Evolutionary conservation across 2,113 vertebrate genomes (phyloP).

Genomic region (Petromus typicus): DNA sequence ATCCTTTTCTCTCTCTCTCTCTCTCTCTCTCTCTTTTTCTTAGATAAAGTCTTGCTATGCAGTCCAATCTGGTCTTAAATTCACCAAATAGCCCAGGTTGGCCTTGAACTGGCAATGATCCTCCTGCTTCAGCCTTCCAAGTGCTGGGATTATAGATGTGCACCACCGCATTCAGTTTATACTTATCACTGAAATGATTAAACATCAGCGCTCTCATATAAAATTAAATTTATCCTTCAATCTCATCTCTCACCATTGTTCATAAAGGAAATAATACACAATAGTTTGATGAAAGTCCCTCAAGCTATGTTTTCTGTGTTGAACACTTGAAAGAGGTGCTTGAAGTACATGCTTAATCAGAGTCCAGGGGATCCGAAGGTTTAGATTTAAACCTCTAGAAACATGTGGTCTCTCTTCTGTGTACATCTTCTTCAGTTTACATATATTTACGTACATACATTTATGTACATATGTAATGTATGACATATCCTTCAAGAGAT

Average conservation of each 20-base stretch:
- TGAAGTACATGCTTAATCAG: background rate
- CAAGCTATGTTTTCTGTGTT: background rate
- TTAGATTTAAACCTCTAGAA: conserved; percentile 2
- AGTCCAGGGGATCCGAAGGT: background rate
- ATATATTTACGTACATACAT: too few relatives aligned
- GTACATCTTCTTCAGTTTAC: background rate
- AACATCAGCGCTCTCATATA: background rate
- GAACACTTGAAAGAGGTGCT: conserved; percentile 7
- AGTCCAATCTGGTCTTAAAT: background rate
- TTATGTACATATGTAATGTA: conserved; percentile 65
- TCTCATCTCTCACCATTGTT: background rate
- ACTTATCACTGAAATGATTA: background rate
- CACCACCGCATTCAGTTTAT: background rate
- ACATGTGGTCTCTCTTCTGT: background rate
- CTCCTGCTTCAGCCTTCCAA: background rate
- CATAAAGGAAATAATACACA: background rate
- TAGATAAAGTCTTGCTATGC: background rate
- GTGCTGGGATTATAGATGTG: background rate
- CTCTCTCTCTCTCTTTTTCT: background rate
- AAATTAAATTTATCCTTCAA: background rate
- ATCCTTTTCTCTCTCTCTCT: background rate
- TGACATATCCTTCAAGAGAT: conserved; percentile 47
- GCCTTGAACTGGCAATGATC: background rate
- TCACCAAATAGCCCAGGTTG: background rate
- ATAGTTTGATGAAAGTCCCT: background rate